A percentile compares a stretch with the other conserved stretches of the same genome.
These are phyloP conservation scores for Sphaerodactylus townsendi DNA, from an alignment of 2,113 vertebrate genomes.

Conservation along the genomic window DNA sequence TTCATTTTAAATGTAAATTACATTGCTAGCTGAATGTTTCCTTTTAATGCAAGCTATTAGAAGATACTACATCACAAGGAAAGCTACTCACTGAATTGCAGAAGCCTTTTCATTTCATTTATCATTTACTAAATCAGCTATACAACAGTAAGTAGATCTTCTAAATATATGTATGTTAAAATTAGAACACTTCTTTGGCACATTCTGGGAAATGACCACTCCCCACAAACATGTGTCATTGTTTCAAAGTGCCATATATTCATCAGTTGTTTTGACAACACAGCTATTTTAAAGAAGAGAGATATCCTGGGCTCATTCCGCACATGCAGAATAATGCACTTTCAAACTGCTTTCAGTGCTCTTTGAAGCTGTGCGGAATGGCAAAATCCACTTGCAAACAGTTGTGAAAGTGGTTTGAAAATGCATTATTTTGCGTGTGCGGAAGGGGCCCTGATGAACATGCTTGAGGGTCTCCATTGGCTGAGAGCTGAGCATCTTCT, in stretches of 20 bases:
- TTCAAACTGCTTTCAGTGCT: no score
- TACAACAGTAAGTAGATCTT: constrained; percentile 66
- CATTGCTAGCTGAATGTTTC: constrained; percentile 51
- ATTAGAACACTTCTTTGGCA: constrained; percentile 45
- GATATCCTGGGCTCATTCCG: no score
- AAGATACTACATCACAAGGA: constrained; percentile 64
- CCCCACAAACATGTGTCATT: constrained; percentile 38
- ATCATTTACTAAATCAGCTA: constrained; percentile 68
- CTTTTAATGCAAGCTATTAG: constrained; percentile 52
- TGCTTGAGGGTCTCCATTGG: no score
- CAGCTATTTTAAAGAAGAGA: neutral
- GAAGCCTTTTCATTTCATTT: constrained; percentile 70
- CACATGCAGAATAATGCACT: no score
- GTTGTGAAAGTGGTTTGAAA: no score
- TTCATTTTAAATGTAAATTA: constrained; percentile 69
- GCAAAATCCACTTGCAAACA: no score
- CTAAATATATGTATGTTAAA: constrained; percentile 45
- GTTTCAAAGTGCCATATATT: constrained; percentile 31
- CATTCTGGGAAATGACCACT: constrained; percentile 52
- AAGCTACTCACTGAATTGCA: constrained; percentile 54
- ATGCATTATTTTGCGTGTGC: no score
- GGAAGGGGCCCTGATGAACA: no score
- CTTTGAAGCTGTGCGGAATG: no score
- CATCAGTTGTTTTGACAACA: neutral
- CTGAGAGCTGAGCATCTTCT: no score